Evolutionary conservation across 2,888 invertebrate species (phyloP), one percentile per base, ranked within the genome.

Genomic region (Hemaris fuciformis): DNA sequence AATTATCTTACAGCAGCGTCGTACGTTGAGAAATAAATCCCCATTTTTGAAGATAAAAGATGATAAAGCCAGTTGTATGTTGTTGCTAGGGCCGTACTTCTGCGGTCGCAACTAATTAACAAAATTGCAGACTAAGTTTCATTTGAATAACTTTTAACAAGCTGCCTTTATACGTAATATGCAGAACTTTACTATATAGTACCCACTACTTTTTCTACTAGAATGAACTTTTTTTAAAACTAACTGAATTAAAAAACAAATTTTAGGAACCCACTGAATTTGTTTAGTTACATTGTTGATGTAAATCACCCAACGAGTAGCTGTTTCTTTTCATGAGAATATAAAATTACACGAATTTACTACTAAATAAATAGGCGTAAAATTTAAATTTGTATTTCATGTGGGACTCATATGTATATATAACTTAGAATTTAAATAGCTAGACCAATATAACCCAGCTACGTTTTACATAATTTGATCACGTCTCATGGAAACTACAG

Each of bases 101-200:
- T 53, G 53, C 53, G 53, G 31, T 27, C 31, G 53, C 8, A 31
- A 53, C 53, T 53, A 53, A 53, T 53, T 53, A 53, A 53, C 53
- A 27, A 53, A 53, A 53, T 53, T 31, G 53, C 27, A 53, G 53
- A 53, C 48, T 27, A 53, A 53, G 27, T 31, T 53, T 53, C 31
- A 53, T 31, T 53, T 53, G 8, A 25, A 31, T 25, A 48, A 48
- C 53, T 53, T 53, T 53, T 53, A 53, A 53, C 53, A 53, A 53
- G 53, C 31, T 15, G 8, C 27, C 48, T 31, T 53, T 53, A 53
- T 53, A 18, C 31, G 18, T 18, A 31, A 31, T 31, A 53, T 27
- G 15, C 3, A 31, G 10, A 53, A 18, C 31, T 53, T 53, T 31
- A 2, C 48, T 31, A 31, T 31, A 31, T 53, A 31, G 18, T 1